A percentile compares a stretch with the other conserved stretches of the same genome.
These are phyloP conservation scores for Chanos chanos DNA, from an alignment of 2,797 vertebrate species.

Conservation along the genomic window DNA sequence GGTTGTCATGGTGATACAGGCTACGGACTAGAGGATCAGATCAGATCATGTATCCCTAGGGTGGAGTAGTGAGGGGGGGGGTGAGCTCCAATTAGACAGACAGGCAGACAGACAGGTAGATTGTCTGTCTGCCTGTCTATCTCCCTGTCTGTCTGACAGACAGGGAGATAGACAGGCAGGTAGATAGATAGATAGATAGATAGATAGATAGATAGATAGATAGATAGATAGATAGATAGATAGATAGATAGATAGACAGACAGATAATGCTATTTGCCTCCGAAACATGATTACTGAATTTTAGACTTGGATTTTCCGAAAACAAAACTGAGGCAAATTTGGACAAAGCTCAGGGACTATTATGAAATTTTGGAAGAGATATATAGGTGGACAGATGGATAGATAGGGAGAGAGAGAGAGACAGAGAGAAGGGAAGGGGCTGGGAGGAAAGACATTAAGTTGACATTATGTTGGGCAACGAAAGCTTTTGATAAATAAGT, in stretches of 20 bases:
- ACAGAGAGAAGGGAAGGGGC: conserved; percentile 3
- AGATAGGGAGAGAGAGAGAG: background rate
- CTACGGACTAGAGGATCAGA: conserved; percentile 7
- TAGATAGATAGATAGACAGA: too few species aligned
- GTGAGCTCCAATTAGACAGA: background rate
- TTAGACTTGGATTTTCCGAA: too few species aligned
- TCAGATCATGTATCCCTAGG: conserved; percentile 10
- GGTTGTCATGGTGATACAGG: conserved; percentile 41
- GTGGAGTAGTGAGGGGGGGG: conserved; percentile 6
- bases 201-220: background rate
- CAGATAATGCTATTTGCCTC: conserved; percentile 19
- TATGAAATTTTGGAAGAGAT: background rate
- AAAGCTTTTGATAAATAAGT: too few species aligned
- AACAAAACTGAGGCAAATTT: background rate
- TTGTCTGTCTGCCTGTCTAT: too few species aligned
- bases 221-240: background rate
- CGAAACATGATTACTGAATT: too few species aligned
- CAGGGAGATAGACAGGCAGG: too few species aligned
- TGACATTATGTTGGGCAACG: too few species aligned
- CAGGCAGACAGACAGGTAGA: conserved; percentile 1
- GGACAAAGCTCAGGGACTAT: conserved; percentile 13
- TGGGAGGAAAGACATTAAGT: too few species aligned
- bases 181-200: background rate
- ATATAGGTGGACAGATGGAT: background rate
- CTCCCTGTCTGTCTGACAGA: too few species aligned